Conservation (phyloP, 2,888 invertebrate genomes). For the Eumerus sabulonum region DNA sequence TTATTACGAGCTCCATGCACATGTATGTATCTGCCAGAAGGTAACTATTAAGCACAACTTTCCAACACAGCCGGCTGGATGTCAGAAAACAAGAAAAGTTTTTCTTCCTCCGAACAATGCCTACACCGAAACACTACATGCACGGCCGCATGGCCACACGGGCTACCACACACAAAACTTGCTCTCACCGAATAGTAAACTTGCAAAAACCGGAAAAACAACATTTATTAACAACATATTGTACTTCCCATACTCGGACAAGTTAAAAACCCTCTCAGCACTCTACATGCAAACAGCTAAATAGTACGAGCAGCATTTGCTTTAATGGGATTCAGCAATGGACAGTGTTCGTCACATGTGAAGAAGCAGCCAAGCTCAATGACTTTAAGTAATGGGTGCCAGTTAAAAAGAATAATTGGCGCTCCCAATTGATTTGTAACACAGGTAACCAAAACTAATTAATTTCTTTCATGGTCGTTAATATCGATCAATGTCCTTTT, state of each 20-base stretch:
- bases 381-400: constrained; percentile 66
- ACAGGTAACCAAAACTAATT: constrained; percentile 68
- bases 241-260: constrained; percentile 29
- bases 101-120: constrained; percentile 24
- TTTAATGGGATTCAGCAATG: constrained; percentile 9
- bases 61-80: constrained; percentile 38
- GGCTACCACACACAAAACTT: constrained; percentile 41
- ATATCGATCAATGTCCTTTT: constrained; percentile 67
- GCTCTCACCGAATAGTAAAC: constrained; percentile 22
- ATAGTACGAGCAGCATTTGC: constrained; percentile 30
- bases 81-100: constrained; percentile 33
- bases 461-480: constrained; percentile 63
- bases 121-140: not conserved
- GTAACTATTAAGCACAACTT: constrained; percentile 56
- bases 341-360: constrained; percentile 4
- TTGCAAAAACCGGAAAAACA: constrained; percentile 58
- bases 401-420: constrained; percentile 68
- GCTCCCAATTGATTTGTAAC: constrained; percentile 68
- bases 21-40: too few relatives aligned
- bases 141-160: not conserved
- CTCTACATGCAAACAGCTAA: constrained; percentile 54
- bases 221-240: constrained; percentile 63
- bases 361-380: constrained; percentile 54
- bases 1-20: constrained; percentile 30
- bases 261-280: constrained; percentile 3